Evolutionary conservation across 2,888 invertebrate genomes (phyloP).

Genomic region (Cepaea hortensis): DNA sequence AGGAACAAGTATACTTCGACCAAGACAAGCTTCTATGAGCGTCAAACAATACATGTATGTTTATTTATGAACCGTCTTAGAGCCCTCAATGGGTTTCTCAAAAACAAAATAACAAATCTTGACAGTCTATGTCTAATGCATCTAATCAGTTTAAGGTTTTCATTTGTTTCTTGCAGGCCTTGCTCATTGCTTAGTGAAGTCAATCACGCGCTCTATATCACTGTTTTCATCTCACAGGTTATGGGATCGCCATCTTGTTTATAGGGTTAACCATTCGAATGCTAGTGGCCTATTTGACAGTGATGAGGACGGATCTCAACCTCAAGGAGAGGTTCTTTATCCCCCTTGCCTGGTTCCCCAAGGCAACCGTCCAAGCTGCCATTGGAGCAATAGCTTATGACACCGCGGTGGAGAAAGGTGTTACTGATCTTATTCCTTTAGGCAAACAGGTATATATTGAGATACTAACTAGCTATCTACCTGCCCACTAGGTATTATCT

Average conservation of each 20-base stretch:
- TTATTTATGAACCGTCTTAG: no score
- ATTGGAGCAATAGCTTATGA: conserved; percentile 54
- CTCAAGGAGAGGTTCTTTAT: conserved; percentile 93
- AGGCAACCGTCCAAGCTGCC: conserved; percentile 89
- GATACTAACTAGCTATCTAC: no score
- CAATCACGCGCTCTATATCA: not conserved
- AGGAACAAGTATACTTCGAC: no score
- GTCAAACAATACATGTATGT: no score
- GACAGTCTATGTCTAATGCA: no score
- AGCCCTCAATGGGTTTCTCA: no score
- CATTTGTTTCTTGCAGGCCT: not conserved
- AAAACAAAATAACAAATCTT: no score
- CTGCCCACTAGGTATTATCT: no score
- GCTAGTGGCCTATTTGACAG: conserved; percentile 73
- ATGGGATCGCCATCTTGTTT: conserved; percentile 82
- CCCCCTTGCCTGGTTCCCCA: conserved; percentile 93
- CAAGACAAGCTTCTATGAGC: no score
- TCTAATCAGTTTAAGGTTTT: not conserved
- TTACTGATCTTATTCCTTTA: conserved; percentile 36
- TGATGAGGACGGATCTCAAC: conserved; percentile 85
- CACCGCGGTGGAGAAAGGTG: conserved; percentile 46
- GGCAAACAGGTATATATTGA: conserved; percentile 33
- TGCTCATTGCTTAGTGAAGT: not conserved
- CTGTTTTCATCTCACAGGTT: conserved; percentile 74
- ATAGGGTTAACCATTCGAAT: conserved; percentile 81